These are phyloP conservation scores for Atherinomorus stipes DNA, from an alignment of 2,113 vertebrate species.

Conservation along the genomic window DNA sequence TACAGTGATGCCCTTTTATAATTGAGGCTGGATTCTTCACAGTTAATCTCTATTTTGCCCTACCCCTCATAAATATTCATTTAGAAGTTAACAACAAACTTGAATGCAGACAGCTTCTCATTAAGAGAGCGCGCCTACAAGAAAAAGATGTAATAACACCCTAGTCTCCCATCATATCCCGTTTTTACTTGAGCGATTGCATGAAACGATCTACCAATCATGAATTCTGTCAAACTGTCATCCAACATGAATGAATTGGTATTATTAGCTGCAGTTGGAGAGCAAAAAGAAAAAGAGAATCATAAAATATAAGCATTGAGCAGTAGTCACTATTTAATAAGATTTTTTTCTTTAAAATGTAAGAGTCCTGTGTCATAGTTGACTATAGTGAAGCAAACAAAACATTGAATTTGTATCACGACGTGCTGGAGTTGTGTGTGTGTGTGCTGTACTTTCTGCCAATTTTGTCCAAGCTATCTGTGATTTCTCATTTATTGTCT, in stretches of 20 bases:
- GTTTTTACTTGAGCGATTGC: background rate
- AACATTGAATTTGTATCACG: background rate
- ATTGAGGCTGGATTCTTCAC: background rate
- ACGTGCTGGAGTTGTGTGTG: slow-evolving; percentile 5
- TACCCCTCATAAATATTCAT: background rate
- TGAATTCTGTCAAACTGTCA: slow-evolving; percentile 16
- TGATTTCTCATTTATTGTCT: slow-evolving; percentile 45
- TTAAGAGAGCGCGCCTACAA: background rate
- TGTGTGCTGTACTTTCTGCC: background rate
- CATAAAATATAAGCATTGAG: background rate
- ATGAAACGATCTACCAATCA: background rate
- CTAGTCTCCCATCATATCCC: background rate
- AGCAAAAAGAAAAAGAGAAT: background rate
- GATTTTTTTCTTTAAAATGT: background rate
- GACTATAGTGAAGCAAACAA: background rate
- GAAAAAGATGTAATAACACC: slow-evolving; percentile 20
- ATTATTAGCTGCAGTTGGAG: background rate
- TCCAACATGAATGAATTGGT: slow-evolving; percentile 2
- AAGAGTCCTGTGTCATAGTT: too few relatives aligned
- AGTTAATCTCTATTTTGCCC: background rate
- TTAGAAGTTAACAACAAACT: background rate
- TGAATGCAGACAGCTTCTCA: background rate
- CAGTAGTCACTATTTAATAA: background rate
- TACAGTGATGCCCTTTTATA: background rate
- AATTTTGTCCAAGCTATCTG: background rate